Evolutionary conservation across 1,140 invertebrate genomes (phyloP).

Genomic region (Ceratina australensis): DNA sequence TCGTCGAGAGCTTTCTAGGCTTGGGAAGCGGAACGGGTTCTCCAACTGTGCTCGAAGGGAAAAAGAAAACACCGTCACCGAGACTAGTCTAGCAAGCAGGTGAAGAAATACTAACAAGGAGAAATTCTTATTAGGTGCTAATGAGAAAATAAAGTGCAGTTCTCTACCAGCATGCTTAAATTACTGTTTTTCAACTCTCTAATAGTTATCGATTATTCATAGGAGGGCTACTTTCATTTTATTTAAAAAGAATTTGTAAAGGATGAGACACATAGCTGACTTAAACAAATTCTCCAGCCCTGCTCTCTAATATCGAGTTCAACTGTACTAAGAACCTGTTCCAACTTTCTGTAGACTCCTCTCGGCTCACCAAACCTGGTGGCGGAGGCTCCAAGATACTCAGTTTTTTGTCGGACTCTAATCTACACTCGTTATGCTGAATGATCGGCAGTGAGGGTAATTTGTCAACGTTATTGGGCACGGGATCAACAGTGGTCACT

Average conservation of each 20-base stretch:
- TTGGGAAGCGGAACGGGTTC: slow-evolving; percentile 61
- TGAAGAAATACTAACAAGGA: not conserved
- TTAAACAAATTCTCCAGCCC: slow-evolving; percentile 74
- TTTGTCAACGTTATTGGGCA: slow-evolving; percentile 67
- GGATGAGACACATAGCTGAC: not conserved
- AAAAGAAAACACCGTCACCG: slow-evolving; percentile 52
- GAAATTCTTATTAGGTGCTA: not conserved
- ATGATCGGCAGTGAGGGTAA: slow-evolving; percentile 71
- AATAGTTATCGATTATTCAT: too few species aligned
- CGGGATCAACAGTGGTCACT: slow-evolving; percentile 47
- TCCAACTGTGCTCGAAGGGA: slow-evolving; percentile 54
- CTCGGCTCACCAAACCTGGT: slow-evolving; percentile 71
- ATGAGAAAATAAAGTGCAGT: not conserved
- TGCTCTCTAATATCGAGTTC: slow-evolving; percentile 77
- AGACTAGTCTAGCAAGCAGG: slow-evolving; percentile 24
- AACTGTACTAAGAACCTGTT: slow-evolving; percentile 74
- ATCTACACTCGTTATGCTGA: slow-evolving; percentile 52
- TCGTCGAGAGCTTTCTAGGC: slow-evolving; percentile 57
- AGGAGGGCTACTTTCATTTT: not conserved
- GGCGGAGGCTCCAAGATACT: slow-evolving; percentile 76
- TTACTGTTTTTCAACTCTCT: not conserved
- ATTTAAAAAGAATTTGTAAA: not conserved
- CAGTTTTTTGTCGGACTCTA: slow-evolving; percentile 62
- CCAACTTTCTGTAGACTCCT: slow-evolving; percentile 77
- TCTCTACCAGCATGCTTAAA: slow-evolving; percentile 1